A percentile compares a stretch with the other conserved stretches of the same genome.
Conservation (phyloP, 2,113 vertebrate species). For the Psittacara wagleri region DNA sequence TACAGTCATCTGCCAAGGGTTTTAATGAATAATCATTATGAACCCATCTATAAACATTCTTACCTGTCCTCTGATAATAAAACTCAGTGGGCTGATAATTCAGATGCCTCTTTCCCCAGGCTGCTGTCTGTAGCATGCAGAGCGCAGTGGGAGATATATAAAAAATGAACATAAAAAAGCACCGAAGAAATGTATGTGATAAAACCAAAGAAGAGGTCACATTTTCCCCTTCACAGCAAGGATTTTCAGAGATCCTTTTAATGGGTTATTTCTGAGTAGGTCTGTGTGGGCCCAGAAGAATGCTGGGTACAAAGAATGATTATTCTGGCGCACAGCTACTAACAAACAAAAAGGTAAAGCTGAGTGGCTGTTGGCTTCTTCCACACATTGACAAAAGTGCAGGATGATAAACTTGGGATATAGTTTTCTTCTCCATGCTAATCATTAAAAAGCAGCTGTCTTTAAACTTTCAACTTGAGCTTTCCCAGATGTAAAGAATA, state of each 20-base stretch:
- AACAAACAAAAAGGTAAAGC: slow-evolving; percentile 47
- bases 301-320: slow-evolving; percentile 64
- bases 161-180: background rate
- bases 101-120: background rate
- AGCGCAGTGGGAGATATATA: background rate
- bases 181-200: background rate
- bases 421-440: background rate
- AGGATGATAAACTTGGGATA: background rate
- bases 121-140: background rate
- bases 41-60: background rate
- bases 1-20: background rate
- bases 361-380: slow-evolving; percentile 37
- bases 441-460: slow-evolving; percentile 12
- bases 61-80: slow-evolving; percentile 60
- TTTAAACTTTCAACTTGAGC: background rate
- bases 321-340: slow-evolving; percentile 54
- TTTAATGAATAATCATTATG: background rate
- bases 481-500: background rate
- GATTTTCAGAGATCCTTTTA: slow-evolving; percentile 59
- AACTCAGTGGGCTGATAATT: background rate
- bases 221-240: slow-evolving; percentile 48
- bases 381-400: background rate
- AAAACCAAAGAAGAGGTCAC: slow-evolving; percentile 18
- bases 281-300: slow-evolving; percentile 76
- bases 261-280: slow-evolving; percentile 64